These are phyloP conservation scores for Myotis brandtii DNA, from an alignment of 2,113 vertebrate species.

Conservation along the genomic window DNA sequence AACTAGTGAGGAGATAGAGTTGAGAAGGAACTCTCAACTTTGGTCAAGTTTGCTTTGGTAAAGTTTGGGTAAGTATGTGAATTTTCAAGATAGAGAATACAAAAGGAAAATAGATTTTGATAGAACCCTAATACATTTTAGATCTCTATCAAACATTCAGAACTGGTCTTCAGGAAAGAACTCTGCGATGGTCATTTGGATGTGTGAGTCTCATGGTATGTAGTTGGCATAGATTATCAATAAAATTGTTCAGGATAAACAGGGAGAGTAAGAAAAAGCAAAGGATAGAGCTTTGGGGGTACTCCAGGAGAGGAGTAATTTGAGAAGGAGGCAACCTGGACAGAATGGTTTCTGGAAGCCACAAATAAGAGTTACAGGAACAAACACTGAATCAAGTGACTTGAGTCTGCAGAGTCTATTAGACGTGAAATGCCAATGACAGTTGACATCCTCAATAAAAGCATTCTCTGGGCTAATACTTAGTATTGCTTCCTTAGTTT, in stretches of 20 bases:
- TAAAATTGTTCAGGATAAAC: not conserved
- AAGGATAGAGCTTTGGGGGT: not conserved
- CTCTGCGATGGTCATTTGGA: not conserved
- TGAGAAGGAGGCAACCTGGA: not conserved
- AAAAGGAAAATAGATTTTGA: not conserved
- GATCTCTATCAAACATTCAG: not conserved
- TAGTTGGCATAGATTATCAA: not conserved
- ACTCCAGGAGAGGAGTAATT: not conserved
- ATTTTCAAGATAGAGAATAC: not conserved
- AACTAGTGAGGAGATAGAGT: not conserved
- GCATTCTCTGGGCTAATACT: not conserved
- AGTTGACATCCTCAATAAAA: not conserved
- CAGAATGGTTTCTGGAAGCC: not conserved
- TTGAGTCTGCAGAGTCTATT: not conserved
- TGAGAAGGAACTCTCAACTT: not conserved
- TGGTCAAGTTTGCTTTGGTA: not conserved
- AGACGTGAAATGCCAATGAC: not conserved
- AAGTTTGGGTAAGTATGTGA: not conserved
- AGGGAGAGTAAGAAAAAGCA: not conserved
- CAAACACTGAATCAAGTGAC: not conserved
- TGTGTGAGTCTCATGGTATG: not conserved
- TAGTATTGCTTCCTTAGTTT: not conserved
- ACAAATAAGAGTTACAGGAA: not conserved
- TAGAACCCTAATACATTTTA: not conserved
- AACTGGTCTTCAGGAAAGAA: not conserved